Base-by-base conservation (phyloP, 2,888 invertebrate genomes). In the Cataglyphis cursor region DNA sequence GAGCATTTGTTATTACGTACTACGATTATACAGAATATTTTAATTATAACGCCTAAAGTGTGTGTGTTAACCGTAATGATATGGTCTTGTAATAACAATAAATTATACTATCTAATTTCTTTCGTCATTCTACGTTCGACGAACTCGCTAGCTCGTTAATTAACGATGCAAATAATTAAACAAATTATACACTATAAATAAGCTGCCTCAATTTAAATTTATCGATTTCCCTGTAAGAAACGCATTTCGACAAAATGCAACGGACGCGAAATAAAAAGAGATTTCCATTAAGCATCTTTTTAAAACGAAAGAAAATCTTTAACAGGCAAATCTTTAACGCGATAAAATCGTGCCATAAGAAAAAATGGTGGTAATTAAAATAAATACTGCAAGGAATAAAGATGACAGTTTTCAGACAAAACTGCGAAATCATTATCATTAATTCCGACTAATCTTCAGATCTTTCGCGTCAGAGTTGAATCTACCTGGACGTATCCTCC, bases 31-130 rank as follows among this genome's bases (percentile, higher is more conserved):
- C 90, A 84, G 90, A 90, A 91, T 92, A 89, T 78, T 74, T 86
- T 81, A 90, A 92, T 93, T 91, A 51, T 51, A 93, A 93, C 88
- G 88, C 83, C 92, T 93, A 90, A 90, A 90, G 83, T 88, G 84
- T n/a, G 51, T 44, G 41, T 44, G 12, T 90, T 92, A 91, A 92
- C 78, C 70, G 86, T 93, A 94, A 92, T 93, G 93, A 93, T 94
- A 93, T 94, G 93, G 88, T 92, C 90, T 90, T 90, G 89, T 89
- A 89, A 86, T 91, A 92, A 92, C 89, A 87, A 91, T 91, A 93
- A 93, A 93, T 93, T 91, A 94, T 83, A 81, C 86, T 89, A 89
- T 28, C 89, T 86, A 89, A 86, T 83, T 18, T 51, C 18, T 44
- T 51, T 89, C 81, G 81, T 85, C 83, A 81, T 83, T 85, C 84